Percentiles rank a stretch among this genome's conserved stretches.
Evolutionary conservation across 1,140 invertebrate species (phyloP).

Genomic region (Papilio xuthus): DNA sequence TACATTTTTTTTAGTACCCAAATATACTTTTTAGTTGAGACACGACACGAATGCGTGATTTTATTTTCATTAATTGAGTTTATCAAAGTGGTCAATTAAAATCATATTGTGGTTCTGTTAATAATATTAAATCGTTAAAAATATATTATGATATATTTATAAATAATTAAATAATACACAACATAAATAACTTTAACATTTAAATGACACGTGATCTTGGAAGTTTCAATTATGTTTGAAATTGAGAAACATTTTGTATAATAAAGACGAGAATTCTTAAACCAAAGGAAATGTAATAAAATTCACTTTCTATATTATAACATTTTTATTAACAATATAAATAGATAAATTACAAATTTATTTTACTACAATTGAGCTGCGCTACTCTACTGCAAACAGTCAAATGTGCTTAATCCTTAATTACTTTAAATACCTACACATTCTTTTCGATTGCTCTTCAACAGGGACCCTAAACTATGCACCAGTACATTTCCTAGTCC

Average conservation of each 20-base stretch:
- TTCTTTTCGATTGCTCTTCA: conserved; percentile 41
- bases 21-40: neutral
- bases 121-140: neutral
- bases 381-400: conserved; percentile 79
- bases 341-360: conserved; percentile 80
- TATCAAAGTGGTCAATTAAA: conserved; percentile 3
- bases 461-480: conserved; percentile 58
- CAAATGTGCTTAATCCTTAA: conserved; percentile 64
- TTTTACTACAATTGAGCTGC: conserved; percentile 78
- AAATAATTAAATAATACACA: neutral
- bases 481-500: conserved; percentile 59
- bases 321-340: conserved; percentile 81
- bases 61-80: neutral
- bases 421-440: conserved; percentile 47
- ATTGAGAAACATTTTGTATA: neutral
- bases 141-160: neutral
- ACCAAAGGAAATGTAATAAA: too few relatives aligned
- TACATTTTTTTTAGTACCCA: neutral
- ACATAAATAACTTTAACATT: too few relatives aligned
- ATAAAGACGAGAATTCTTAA: conserved; percentile 2
- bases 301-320: conserved; percentile 67
- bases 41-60: conserved; percentile 11
- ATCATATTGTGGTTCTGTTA: neutral
- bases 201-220: too few relatives aligned
- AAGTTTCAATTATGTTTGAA: too few relatives aligned